These are phyloP conservation scores for Drosophila tani DNA, from an alignment of 1,140 invertebrate species.

Conservation along the genomic window DNA sequence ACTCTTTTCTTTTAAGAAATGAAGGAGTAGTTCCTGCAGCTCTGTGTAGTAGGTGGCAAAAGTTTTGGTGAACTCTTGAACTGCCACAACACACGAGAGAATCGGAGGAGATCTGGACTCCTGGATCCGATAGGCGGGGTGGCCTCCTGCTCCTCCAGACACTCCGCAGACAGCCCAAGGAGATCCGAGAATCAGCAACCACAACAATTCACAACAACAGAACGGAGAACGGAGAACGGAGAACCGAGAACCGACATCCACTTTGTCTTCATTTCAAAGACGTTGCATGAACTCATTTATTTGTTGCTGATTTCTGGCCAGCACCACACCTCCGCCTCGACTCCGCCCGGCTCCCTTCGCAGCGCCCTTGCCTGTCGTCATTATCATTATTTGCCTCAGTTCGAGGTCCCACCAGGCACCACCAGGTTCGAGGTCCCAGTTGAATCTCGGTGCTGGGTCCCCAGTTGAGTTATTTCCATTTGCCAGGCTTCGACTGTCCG, in stretches of 20 bases:
- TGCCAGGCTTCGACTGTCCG: slow-evolving; percentile 45
- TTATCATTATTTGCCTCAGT: slow-evolving; percentile 70
- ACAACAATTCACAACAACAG: slow-evolving; percentile 18
- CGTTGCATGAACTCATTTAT: slow-evolving; percentile 81
- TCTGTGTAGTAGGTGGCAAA: slow-evolving; percentile 49
- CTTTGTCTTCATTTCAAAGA: slow-evolving; percentile 82
- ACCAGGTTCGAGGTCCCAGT: background rate
- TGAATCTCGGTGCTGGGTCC: slow-evolving; percentile 25
- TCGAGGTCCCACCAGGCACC: slow-evolving; percentile 15
- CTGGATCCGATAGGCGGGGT: slow-evolving; percentile 45
- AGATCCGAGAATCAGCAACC: slow-evolving; percentile 6
- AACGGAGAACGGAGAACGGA: slow-evolving; percentile 24
- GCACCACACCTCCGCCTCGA: slow-evolving; percentile 65
- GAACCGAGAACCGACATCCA: slow-evolving; percentile 54
- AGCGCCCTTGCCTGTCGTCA: slow-evolving; percentile 64
- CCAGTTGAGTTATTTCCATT: slow-evolving; percentile 71
- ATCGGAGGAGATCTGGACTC: slow-evolving; percentile 5
- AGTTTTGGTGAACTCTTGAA: slow-evolving; percentile 60
- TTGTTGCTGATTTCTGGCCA: slow-evolving; percentile 81
- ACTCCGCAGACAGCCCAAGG: slow-evolving; percentile 28
- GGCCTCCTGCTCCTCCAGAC: slow-evolving; percentile 51
- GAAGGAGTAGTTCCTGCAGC: background rate
- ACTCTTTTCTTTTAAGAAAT: no score
- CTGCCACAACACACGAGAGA: slow-evolving; percentile 43
- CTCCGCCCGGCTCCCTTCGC: slow-evolving; percentile 5